Evolutionary conservation across 2,797 vertebrate genomes (phyloP).

Genomic region (Podarcis siculus): DNA sequence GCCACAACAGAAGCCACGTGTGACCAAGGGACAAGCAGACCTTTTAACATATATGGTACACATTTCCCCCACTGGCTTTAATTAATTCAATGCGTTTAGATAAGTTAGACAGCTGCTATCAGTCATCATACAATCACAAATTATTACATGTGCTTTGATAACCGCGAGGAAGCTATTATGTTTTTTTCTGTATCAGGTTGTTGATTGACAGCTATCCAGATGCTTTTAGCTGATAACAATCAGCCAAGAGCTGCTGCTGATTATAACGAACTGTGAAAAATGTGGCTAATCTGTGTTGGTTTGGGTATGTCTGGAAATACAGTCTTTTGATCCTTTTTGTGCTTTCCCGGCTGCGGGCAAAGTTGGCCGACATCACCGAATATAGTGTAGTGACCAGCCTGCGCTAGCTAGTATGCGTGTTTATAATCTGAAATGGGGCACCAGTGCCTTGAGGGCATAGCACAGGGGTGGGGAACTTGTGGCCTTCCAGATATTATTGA

Average conservation of each 20-base stretch:
- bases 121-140: neutral
- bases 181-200: neutral
- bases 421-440: neutral
- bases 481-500: too few species aligned
- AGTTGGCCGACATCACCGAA: neutral
- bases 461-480: too few species aligned
- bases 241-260: neutral
- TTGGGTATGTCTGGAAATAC: neutral
- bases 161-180: neutral
- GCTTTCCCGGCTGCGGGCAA: neutral
- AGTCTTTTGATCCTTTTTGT: neutral
- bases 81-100: constrained; percentile 39
- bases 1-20: neutral
- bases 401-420: neutral
- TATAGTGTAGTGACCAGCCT: neutral
- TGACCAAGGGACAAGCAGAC: neutral
- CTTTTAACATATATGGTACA: neutral
- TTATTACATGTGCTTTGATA: neutral
- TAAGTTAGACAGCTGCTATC: neutral
- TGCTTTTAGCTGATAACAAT: neutral
- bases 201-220: neutral
- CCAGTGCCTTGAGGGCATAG: neutral
- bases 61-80: constrained; percentile 2
- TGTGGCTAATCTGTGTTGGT: neutral
- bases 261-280: neutral